Conservation (phyloP, 2,888 invertebrate genomes). For the Adelphocoris suturalis region DNA sequence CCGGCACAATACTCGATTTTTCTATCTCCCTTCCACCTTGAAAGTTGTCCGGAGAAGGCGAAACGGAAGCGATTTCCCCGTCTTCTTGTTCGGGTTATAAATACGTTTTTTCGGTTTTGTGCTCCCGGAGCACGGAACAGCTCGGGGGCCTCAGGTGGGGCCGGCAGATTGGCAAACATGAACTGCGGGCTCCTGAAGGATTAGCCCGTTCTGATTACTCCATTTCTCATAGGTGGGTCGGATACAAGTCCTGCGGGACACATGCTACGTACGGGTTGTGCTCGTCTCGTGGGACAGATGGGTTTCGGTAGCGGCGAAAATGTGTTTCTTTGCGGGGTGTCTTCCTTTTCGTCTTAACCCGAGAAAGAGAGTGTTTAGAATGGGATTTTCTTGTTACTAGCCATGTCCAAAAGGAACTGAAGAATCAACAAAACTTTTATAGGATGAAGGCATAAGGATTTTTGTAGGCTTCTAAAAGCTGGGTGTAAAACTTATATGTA, state of each 20-base stretch:
- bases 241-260: neutral
- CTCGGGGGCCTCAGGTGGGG: constrained; percentile 55
- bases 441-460: too few relatives aligned
- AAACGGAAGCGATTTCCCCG: constrained; percentile 5
- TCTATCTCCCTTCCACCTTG: neutral
- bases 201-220: constrained; percentile 63
- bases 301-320: neutral
- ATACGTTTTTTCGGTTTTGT: constrained; percentile 61
- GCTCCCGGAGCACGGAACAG: constrained; percentile 58
- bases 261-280: neutral
- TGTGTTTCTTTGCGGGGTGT: neutral
- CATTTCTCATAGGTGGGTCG: constrained; percentile 49
- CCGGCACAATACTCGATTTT: constrained; percentile 11
- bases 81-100: constrained; percentile 9
- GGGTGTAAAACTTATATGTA: too few relatives aligned
- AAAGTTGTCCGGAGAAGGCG: neutral
- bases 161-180: constrained; percentile 68
- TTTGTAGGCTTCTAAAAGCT: too few relatives aligned
- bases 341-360: neutral
- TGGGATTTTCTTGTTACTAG: neutral
- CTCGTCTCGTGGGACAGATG: constrained; percentile 19
- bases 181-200: constrained; percentile 62
- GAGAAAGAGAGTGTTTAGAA: neutral
- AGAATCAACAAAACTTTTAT: too few relatives aligned
- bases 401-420: neutral